Conservation (phyloP, 2,113 vertebrate species). For the Ellobius talpinus region DNA sequence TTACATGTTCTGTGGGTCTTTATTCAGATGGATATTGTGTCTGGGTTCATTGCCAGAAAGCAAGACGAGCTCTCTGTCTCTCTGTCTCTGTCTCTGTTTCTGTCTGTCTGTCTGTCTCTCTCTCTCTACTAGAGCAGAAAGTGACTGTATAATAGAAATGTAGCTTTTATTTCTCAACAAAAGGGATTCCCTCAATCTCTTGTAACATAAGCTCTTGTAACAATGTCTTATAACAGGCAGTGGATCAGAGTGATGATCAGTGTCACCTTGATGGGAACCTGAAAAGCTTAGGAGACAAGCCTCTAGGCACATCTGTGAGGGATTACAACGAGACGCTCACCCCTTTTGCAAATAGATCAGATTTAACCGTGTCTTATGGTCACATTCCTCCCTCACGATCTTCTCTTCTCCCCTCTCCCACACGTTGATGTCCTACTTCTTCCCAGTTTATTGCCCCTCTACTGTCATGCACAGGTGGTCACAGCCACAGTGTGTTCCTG, state of each 20-base stretch:
- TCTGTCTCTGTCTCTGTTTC: not conserved
- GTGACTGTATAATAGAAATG: not conserved
- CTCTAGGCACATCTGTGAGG: too few relatives aligned
- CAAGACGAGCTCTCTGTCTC: not conserved
- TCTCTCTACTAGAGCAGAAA: not conserved
- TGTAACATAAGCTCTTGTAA: too few relatives aligned
- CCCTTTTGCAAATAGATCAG: not conserved
- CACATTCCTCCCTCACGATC: not conserved
- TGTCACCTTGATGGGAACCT: not conserved
- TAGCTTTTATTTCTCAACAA: not conserved
- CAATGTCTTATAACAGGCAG: not conserved
- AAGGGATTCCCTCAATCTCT: not conserved
- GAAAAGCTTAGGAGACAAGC: not conserved
- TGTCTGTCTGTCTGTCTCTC: not conserved
- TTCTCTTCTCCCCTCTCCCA: not conserved
- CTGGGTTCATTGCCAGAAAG: not conserved
- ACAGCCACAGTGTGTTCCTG: not conserved
- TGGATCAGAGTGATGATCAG: too few relatives aligned
- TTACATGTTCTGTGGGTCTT: not conserved
- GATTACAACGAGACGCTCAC: not conserved
- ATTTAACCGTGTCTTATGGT: not conserved
- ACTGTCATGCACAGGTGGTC: not conserved
- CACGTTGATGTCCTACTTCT: not conserved
- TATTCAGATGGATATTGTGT: not conserved
- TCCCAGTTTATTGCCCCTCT: not conserved